Conservation (phyloP, 2,113 vertebrate genomes). For the Rousettus leschenaultii region DNA sequence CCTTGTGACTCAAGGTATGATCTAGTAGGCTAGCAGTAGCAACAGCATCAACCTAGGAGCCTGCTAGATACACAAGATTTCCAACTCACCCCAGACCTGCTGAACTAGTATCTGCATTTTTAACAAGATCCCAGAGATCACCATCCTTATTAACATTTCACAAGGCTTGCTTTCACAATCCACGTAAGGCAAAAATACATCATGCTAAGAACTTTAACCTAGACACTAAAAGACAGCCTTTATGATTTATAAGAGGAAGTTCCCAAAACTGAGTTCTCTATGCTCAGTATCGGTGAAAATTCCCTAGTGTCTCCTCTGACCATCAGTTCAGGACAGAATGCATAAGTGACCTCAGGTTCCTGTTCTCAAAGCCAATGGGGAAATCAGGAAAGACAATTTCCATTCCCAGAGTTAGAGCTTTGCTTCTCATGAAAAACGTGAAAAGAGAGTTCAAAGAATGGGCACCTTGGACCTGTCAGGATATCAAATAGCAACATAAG, state of each 20-base stretch:
- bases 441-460: neutral
- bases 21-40: neutral
- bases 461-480: neutral
- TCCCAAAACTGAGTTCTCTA: neutral
- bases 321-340: neutral
- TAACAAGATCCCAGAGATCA: neutral
- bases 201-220: neutral
- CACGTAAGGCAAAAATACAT: neutral
- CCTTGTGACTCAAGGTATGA: neutral
- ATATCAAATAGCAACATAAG: neutral
- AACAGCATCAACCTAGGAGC: neutral
- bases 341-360: neutral
- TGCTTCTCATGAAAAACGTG: neutral
- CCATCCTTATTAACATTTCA: neutral
- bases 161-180: neutral
- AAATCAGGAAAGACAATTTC: neutral
- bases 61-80: neutral
- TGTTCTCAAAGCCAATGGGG: neutral
- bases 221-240: neutral
- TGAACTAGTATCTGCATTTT: neutral
- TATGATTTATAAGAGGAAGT: neutral
- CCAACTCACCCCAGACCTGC: neutral
- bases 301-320: neutral
- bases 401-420: neutral
- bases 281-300: constrained; percentile 13